Conservation (phyloP, 1,140 invertebrate genomes). For the Hylaeus volcanicus region DNA sequence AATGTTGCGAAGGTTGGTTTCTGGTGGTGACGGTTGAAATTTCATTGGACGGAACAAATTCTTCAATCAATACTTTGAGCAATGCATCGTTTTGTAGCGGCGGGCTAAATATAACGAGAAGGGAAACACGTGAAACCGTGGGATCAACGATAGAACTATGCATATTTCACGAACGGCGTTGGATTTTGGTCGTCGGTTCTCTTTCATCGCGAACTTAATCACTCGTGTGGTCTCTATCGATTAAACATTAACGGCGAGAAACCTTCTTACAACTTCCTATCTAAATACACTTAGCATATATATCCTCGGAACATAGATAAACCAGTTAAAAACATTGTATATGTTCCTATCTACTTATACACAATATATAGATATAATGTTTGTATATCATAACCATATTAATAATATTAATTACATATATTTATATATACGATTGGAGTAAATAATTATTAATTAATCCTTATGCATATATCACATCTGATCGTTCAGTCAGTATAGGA, state of each 20-base stretch:
- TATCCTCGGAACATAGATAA: conserved; percentile 78
- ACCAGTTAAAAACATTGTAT: conserved; percentile 79
- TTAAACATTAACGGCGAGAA: conserved; percentile 68
- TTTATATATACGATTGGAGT: conserved; percentile 70
- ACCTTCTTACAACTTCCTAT: conserved; percentile 60
- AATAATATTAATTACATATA: conserved; percentile 73
- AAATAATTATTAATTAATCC: conserved; percentile 76
- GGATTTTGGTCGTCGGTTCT: conserved; percentile 18
- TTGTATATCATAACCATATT: conserved; percentile 74
- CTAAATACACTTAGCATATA: conserved; percentile 71
- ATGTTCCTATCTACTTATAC: conserved; percentile 77
- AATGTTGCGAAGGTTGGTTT: background rate
- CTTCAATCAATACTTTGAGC: background rate
- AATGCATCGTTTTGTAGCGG: background rate
- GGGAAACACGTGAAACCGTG: background rate
- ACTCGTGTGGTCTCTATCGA: conserved; percentile 60
- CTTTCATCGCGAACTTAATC: conserved; percentile 49
- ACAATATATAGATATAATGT: conserved; percentile 75
- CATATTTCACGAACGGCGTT: background rate
- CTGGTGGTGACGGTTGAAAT: background rate
- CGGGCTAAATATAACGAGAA: background rate
- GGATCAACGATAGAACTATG: background rate
- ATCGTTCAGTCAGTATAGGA: conserved; percentile 81
- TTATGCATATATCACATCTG: conserved; percentile 81
- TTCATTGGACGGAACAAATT: conserved; percentile 17